Evolutionary conservation across 2,113 vertebrate genomes (phyloP), one percentile per base, ranked within the genome.

Genomic region (Hemichromis elongatus): DNA sequence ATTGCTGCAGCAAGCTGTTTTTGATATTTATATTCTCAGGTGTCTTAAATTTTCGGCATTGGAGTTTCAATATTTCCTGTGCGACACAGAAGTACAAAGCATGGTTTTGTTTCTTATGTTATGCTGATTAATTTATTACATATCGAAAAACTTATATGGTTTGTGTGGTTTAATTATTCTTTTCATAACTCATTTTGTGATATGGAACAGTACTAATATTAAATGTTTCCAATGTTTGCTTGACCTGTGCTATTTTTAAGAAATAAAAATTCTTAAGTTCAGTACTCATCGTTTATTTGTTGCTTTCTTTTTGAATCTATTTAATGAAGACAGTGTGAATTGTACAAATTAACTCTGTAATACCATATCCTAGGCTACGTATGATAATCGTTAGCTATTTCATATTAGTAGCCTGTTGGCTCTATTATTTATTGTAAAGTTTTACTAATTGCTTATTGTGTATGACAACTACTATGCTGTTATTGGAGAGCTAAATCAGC

Each of bases 1-100:
- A 86, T 88, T 91, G 92, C 93, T 94, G 90, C 90, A 93, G 93
- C 92, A 90, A 91, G 90, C 90, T 92, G 91, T 95, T 94, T 94
- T 95, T 94, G 79, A 94, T 95, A 94, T 95, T 95, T 95, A 94
- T 96, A 93, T 95, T 95, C 96, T 96, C 96, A 96, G 96, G 96
- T 96, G 94, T 95, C 90, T 92, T 94, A 90, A 89, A 91, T 84
- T 92, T 92, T 81, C 54, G 94, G 92, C 92, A 92, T 93, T 92
- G 88, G 94, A 84, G 79, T 90, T 92, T 94, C 88, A 85, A 90
- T 90, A 88, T 91, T 94, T 94, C 92, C 90, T 88, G 86, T 94
- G 91, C 85, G 89, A 92, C 93, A 93, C 91, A 83, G 90, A 94
- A 85, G 84, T 93, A 91, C 91, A 95, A 19, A 93, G 86, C 94